Evolutionary conservation across 2,888 invertebrate genomes (phyloP).

Genomic region (Pedicia rivosa): DNA sequence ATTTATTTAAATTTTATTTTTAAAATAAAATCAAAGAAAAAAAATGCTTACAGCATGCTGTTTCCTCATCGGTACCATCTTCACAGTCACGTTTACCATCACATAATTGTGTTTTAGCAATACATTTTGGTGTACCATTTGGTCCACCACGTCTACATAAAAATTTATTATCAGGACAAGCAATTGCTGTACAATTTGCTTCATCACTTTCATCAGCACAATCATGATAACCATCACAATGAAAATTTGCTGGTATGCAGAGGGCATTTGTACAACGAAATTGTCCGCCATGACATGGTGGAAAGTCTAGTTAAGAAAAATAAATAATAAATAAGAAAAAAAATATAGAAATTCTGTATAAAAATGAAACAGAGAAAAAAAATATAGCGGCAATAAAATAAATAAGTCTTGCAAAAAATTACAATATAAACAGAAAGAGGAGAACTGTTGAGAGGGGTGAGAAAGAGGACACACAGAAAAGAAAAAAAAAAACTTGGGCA

Average conservation of each 20-base stretch:
- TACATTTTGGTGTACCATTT: constrained; percentile 67
- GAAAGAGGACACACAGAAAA: no score
- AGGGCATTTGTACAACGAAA: constrained; percentile 85
- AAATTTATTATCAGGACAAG: constrained; percentile 83
- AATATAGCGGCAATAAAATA: no score
- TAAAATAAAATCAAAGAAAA: background rate
- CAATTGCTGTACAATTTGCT: constrained; percentile 69
- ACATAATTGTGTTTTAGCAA: constrained; percentile 73
- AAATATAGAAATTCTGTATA: no score
- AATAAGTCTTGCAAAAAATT: no score
- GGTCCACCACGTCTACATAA: constrained; percentile 65
- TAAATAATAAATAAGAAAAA: constrained; percentile 1
- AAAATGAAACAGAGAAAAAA: no score
- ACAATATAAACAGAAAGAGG: no score
- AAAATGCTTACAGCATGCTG: constrained; percentile 65
- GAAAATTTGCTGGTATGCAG: constrained; percentile 78
- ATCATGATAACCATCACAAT: constrained; percentile 70
- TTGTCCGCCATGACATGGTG: constrained; percentile 75
- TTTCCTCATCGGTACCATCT: constrained; percentile 79
- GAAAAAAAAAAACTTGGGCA: no score
- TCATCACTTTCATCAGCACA: constrained; percentile 88
- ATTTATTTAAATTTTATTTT: no score
- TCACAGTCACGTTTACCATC: constrained; percentile 83
- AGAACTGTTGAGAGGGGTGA: no score
- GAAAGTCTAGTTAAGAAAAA: constrained; percentile 49